phyloP scores from a whole-genome alignment of 2,113 vertebrate genomes.

The Bos taurus region ARS-UCD2.0 NC_037328.1:59401001-59401500 shows the following conservation, averaged over 20 bases:
- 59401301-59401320: background rate
- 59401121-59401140: background rate
- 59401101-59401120: background rate
- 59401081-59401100: background rate
- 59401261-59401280: background rate
- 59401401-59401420: constrained; percentile 26
- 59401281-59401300: background rate
- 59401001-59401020: background rate
- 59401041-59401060: background rate
- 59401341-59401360: background rate
- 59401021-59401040: background rate
- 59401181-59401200: background rate
- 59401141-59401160: background rate
- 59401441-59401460: constrained; percentile 43
- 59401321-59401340: background rate
- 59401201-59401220: background rate
- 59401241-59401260: background rate
- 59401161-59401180: background rate
- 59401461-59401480: constrained; percentile 27
- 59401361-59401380: background rate
- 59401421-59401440: constrained; percentile 22
- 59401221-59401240: background rate
- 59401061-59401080: background rate
- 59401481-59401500: constrained; percentile 51
- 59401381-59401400: background rate